Conservation (phyloP, 2,113 vertebrate genomes). For the Ascaphus truei region DNA sequence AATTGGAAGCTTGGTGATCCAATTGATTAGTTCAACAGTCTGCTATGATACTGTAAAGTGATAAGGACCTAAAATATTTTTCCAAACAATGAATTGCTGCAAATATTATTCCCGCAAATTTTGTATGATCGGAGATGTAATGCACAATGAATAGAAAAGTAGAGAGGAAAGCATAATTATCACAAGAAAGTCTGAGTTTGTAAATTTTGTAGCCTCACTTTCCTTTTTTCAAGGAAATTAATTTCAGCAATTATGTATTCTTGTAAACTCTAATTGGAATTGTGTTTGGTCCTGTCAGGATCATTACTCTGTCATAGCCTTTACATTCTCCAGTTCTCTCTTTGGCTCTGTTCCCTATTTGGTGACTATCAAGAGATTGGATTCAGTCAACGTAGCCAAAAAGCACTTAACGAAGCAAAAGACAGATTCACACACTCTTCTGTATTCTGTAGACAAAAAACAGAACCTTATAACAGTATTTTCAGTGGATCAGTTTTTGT, state of each 20-base stretch:
- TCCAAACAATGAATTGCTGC: no score
- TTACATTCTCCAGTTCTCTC: neutral
- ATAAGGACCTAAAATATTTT: no score
- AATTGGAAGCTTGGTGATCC: no score
- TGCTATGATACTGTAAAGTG: no score
- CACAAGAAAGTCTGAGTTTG: neutral
- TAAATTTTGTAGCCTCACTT: neutral
- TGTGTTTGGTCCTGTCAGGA: conserved; percentile 13
- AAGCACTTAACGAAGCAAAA: no score
- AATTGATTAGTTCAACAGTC: no score
- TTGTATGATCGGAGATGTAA: no score
- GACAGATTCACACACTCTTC: neutral
- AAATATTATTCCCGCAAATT: no score
- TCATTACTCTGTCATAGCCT: conserved; percentile 14
- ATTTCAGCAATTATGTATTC: conserved; percentile 19
- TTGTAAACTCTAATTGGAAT: conserved; percentile 31
- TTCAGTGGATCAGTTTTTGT: no score
- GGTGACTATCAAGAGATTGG: conserved; percentile 8
- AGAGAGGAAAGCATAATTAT: no score
- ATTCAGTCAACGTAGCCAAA: conserved; percentile 12
- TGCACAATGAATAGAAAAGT: no score
- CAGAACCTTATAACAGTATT: no score
- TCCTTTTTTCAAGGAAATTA: conserved; percentile 11
- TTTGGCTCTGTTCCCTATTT: neutral
- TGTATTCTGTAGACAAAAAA: neutral